Evolutionary conservation across 2,888 invertebrate species (phyloP).

Genomic region (Plebejus anna): DNA sequence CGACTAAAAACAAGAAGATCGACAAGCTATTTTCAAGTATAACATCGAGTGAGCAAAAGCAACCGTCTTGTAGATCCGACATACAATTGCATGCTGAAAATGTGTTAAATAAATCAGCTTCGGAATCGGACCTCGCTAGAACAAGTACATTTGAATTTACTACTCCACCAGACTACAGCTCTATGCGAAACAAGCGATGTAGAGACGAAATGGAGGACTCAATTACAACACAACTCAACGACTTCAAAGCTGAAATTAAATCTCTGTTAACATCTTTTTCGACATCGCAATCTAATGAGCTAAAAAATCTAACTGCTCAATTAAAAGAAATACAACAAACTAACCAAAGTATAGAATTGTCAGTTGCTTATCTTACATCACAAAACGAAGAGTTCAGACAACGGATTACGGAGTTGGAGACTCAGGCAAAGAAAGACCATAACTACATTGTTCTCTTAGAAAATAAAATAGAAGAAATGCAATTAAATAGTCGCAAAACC

Average conservation of each 20-base stretch:
- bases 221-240: too few relatives aligned
- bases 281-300: neutral
- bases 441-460: slow-evolving; percentile 34
- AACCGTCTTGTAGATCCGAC: too few relatives aligned
- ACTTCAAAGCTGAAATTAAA: neutral
- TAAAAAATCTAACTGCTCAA: neutral
- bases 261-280: neutral
- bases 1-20: too few relatives aligned
- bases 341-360: neutral
- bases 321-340: neutral
- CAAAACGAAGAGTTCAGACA: slow-evolving; percentile 33
- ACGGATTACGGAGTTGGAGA: slow-evolving; percentile 22
- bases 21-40: neutral
- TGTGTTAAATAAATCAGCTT: neutral
- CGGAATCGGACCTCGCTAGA: neutral
- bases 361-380: neutral
- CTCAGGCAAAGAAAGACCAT: slow-evolving; percentile 25
- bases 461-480: slow-evolving; percentile 35
- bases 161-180: neutral
- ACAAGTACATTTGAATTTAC: neutral
- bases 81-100: neutral
- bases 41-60: neutral
- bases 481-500: slow-evolving; percentile 29
- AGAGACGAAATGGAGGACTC: neutral
- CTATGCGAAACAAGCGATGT: neutral